Evolutionary conservation across 2,113 vertebrate species (phyloP), one percentile per base, ranked within the genome.

Genomic region (Microcebus murinus): DNA sequence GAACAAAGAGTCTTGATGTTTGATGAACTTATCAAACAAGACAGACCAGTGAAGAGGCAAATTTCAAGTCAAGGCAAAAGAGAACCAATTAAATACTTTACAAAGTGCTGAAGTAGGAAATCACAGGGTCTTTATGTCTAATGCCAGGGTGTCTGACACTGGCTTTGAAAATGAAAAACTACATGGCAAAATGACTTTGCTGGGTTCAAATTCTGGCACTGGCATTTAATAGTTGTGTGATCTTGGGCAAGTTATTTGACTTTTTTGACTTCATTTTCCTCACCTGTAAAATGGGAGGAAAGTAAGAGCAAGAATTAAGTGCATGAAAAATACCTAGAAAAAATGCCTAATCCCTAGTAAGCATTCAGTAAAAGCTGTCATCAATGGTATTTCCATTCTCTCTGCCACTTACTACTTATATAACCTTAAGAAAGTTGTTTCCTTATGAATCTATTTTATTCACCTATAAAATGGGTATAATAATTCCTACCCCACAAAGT

Each of bases 1-100:
- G 96, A 98, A 96, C 95, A 95, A 95, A 97, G 94, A 93, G 82
- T 80, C 95, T 84, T 96, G 96, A 97, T 96, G 96, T 96, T 97
- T 97, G 98, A 97, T 97, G 98, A 97, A 98, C 89, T 98, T 98
- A 98, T 97, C 97, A 97, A 93, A 97, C 83, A 95, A 97, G 97
- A 98, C 97, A 98, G 96, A 95, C 96, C 96, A 96, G 93, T 79
- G 95, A 95, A 98, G 98, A 96, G 95, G 95, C 90, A 97, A 95
- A 96, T 96, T 95, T 97, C 89, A 91, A 94, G 89, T 85, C 94
- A 89, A 87, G 84, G 94, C 93, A 90, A 92, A 97, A 96, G 84
- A 87, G 84, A 96, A 83, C 83, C 91, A 94, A 96, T 95, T 97
- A 97, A 97, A 73, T 80, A 90, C 52, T 86, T 89, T 79, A 83